Evolutionary conservation across 2,113 vertebrate genomes (phyloP).

Genomic region (Eulacestoma nigropectus): DNA sequence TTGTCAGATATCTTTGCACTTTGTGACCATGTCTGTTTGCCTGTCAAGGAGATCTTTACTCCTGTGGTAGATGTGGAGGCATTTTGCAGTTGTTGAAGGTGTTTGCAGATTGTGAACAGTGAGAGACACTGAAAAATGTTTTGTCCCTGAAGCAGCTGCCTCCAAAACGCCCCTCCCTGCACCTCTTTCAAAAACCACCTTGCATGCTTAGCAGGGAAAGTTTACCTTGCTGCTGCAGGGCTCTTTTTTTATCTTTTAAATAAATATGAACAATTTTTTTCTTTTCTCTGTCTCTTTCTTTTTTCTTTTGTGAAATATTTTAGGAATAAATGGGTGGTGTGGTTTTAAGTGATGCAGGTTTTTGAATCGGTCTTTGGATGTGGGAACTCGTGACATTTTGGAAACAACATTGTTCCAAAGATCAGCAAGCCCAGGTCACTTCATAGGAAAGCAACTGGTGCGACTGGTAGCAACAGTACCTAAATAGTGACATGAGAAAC

Average conservation of each 20-base stretch:
- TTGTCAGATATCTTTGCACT: background rate
- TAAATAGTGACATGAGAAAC: background rate
- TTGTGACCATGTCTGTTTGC: background rate
- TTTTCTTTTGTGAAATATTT: background rate
- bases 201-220: background rate
- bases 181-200: background rate
- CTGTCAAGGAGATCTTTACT: background rate
- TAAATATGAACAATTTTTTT: background rate
- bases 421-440: background rate
- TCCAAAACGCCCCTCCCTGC: background rate
- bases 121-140: background rate
- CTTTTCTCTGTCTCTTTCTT: background rate
- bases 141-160: background rate
- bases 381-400: background rate
- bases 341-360: background rate
- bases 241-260: background rate
- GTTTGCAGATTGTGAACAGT: background rate
- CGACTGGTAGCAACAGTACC: background rate
- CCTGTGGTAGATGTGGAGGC: background rate
- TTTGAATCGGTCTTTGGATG: background rate
- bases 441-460: background rate
- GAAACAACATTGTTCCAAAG: accelerated
- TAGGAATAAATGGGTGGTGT: background rate
- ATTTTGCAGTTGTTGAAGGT: background rate
- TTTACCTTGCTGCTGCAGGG: background rate